Percentiles rank a stretch among this genome's conserved stretches.
phyloP scores from a whole-genome alignment of 1,140 invertebrate genomes.

The Mamestra configurata region DNA sequence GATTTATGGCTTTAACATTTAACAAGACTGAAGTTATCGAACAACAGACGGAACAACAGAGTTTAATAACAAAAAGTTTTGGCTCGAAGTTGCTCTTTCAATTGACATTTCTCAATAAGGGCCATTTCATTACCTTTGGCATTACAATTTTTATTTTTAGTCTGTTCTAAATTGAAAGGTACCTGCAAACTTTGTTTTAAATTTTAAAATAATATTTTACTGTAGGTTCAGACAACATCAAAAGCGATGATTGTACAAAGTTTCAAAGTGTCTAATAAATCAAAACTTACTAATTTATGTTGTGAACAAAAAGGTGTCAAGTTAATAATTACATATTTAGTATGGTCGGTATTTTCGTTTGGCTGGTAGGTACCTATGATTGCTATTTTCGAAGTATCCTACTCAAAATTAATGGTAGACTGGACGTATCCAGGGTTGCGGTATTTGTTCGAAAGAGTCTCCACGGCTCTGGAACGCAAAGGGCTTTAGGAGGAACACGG shows the following conservation, averaged over 20 bases:
- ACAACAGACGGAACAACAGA: conserved; percentile 62
- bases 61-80: conserved; percentile 67
- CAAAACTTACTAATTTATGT: not conserved
- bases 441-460: too few species aligned
- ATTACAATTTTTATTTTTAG: conserved; percentile 16
- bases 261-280: not conserved
- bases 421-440: too few species aligned
- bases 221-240: not conserved
- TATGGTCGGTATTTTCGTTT: not conserved
- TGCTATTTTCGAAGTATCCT: too few species aligned
- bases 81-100: conserved; percentile 45
- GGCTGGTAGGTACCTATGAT: not conserved
- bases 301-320: not conserved
- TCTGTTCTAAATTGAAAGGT: conserved; percentile 25
- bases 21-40: conserved; percentile 59
- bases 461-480: too few species aligned
- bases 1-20: conserved; percentile 64
- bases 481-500: too few species aligned
- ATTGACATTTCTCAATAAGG: conserved; percentile 58
- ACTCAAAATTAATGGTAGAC: too few species aligned
- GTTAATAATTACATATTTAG: not conserved
- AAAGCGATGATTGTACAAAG: not conserved
- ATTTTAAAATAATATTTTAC: not conserved
- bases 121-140: conserved; percentile 55
- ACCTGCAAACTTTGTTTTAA: conserved; percentile 23